A percentile compares a stretch with the other conserved stretches of the same genome.
These are phyloP conservation scores for Falco cherrug DNA, from an alignment of 2,797 vertebrate species.

Conservation along the genomic window DNA sequence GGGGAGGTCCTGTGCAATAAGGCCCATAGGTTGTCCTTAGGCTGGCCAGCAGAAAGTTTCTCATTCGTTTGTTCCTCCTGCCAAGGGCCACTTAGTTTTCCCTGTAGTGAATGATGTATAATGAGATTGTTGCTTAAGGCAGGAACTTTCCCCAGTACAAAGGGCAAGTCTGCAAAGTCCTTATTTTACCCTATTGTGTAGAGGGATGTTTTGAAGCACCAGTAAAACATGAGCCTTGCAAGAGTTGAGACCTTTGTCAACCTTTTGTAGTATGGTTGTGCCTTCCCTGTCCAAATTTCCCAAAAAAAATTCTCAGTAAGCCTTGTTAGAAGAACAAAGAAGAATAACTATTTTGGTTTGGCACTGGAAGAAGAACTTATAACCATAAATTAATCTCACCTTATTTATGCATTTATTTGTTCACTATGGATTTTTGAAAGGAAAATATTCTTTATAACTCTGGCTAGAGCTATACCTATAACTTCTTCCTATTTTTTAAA, in stretches of 20 bases:
- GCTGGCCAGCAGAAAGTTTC: constrained; percentile 22
- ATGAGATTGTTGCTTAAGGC: constrained; percentile 5
- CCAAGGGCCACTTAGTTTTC: neutral
- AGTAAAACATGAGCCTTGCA: neutral
- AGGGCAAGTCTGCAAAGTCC: neutral
- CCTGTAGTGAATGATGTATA: neutral
- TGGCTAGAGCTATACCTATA: neutral
- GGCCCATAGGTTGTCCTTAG: neutral
- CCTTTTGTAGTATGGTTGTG: neutral
- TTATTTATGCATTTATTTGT: neutral
- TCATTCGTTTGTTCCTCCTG: constrained; percentile 9
- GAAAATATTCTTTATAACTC: neutral
- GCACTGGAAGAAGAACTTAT: neutral
- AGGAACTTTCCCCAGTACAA: neutral
- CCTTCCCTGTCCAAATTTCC: neutral
- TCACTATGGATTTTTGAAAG: neutral
- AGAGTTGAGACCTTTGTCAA: neutral
- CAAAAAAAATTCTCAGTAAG: neutral
- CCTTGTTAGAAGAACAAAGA: neutral
- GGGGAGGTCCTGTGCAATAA: neutral
- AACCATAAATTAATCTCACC: neutral
- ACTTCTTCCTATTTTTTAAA: neutral
- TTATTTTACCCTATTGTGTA: constrained; percentile 22
- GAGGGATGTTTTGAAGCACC: neutral
- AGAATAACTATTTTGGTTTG: neutral